A percentile compares a stretch with the other conserved stretches of the same genome.
These are phyloP conservation scores for Drosophila formosana DNA, from an alignment of 2,888 invertebrate species.

Conservation along the genomic window DNA sequence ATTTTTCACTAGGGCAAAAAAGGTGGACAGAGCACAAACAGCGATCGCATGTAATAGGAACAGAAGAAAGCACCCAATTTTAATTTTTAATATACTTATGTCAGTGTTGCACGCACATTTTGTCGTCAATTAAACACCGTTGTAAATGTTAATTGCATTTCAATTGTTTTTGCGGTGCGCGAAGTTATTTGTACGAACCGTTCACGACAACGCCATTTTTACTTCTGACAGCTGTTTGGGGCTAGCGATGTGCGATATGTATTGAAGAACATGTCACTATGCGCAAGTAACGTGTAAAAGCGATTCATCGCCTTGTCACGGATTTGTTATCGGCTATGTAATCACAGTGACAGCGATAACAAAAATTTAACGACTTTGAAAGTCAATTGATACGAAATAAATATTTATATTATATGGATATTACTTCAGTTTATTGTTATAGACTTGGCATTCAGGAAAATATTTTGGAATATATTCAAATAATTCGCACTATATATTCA, in stretches of 20 bases:
- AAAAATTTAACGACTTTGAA: neutral
- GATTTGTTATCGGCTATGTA: neutral
- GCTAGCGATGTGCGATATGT: slow-evolving; percentile 33
- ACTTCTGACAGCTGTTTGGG: slow-evolving; percentile 63
- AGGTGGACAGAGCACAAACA: slow-evolving; percentile 24
- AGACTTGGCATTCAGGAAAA: too few relatives aligned
- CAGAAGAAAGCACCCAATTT: slow-evolving; percentile 11
- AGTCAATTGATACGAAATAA: too few relatives aligned
- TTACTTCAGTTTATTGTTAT: too few relatives aligned
- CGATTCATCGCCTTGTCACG: slow-evolving; percentile 9
- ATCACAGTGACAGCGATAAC: neutral
- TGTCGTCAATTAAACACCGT: slow-evolving; percentile 39
- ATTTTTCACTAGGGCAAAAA: slow-evolving; percentile 60
- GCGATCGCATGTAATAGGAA: slow-evolving; percentile 44
- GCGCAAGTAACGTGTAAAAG: neutral
- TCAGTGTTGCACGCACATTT: slow-evolving; percentile 38
- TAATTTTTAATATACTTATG: too few relatives aligned
- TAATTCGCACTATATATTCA: too few relatives aligned
- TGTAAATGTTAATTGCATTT: slow-evolving; percentile 52
- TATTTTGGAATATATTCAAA: too few relatives aligned
- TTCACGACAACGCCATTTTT: slow-evolving; percentile 77
- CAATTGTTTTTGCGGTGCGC: slow-evolving; percentile 40
- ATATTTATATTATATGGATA: too few relatives aligned
- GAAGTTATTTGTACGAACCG: slow-evolving; percentile 36
- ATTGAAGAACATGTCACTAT: slow-evolving; percentile 6